These are phyloP conservation scores for Tyrannus savana DNA, from an alignment of 2,113 vertebrate genomes.

Conservation along the genomic window DNA sequence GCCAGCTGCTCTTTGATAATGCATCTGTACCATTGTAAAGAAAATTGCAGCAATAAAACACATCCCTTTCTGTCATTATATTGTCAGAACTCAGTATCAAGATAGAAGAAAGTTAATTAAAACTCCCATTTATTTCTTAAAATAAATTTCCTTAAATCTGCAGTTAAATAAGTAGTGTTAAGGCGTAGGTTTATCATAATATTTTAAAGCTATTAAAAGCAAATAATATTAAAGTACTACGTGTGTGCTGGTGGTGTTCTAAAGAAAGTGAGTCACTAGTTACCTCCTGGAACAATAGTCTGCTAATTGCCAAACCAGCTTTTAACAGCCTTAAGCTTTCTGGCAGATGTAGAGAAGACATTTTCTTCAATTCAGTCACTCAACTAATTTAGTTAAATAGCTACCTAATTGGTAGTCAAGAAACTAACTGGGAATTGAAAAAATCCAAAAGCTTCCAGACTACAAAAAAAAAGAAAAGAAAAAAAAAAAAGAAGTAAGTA, in stretches of 20 bases:
- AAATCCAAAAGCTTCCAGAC: background rate
- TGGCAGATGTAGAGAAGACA: background rate
- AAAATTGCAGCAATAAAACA: background rate
- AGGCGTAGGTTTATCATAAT: background rate
- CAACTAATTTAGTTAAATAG: conserved; percentile 17
- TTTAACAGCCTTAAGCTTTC: conserved; percentile 24
- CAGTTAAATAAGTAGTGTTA: background rate
- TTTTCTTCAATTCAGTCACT: conserved; percentile 5
- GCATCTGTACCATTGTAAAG: background rate
- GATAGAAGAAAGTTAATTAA: background rate
- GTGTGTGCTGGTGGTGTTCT: background rate
- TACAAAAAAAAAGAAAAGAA: background rate
- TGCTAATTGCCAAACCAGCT: conserved; percentile 45
- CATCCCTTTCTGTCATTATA: background rate
- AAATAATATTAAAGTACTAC: background rate
- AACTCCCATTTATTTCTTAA: conserved; percentile 9
- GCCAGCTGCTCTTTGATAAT: background rate
- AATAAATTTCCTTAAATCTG: background rate
- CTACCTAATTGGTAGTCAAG: background rate
- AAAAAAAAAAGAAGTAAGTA: background rate
- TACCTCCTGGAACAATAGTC: conserved; percentile 15
- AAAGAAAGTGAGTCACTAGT: background rate
- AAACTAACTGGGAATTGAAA: background rate
- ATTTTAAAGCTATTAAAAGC: conserved; percentile 24
- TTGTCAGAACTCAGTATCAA: background rate